Conservation (phyloP, 2,113 vertebrate genomes). For the Serinus canaria region DNA sequence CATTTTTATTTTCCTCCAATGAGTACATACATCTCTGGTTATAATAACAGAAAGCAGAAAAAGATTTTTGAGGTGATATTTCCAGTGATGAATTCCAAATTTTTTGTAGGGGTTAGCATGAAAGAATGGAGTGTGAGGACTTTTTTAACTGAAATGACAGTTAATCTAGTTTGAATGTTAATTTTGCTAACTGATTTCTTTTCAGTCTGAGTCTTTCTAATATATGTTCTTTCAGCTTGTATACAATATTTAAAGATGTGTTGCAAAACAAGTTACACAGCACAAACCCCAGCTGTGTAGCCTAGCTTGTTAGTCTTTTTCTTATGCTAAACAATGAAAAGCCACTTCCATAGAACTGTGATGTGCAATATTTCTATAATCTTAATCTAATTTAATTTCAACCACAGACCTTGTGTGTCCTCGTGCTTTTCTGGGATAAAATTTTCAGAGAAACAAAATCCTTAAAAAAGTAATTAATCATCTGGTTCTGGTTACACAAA, state of each 20-base stretch:
- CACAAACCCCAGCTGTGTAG: not conserved
- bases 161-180: not conserved
- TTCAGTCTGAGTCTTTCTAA: not conserved
- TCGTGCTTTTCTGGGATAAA: not conserved
- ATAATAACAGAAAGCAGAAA: conserved; percentile 35
- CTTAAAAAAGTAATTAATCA: conserved; percentile 42
- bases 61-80: conserved; percentile 42
- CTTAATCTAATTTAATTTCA: conserved; percentile 34
- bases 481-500: conserved; percentile 46
- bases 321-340: conserved; percentile 35
- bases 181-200: not conserved
- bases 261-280: not conserved
- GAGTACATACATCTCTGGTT: conserved; percentile 16
- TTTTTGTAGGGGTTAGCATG: not conserved
- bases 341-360: not conserved
- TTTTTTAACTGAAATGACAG: not conserved
- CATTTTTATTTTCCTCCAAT: conserved; percentile 23
- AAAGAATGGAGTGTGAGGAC: not conserved
- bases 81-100: conserved; percentile 23
- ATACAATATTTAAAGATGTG: not conserved
- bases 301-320: not conserved
- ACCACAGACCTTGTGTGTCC: not conserved
- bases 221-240: not conserved
- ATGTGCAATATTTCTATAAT: conserved; percentile 4
- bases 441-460: conserved; percentile 21